Percentiles rank a stretch among this genome's conserved stretches.
Conservation (phyloP, 2,113 vertebrate genomes). For the Forbesichthys papilliferus region DNA sequence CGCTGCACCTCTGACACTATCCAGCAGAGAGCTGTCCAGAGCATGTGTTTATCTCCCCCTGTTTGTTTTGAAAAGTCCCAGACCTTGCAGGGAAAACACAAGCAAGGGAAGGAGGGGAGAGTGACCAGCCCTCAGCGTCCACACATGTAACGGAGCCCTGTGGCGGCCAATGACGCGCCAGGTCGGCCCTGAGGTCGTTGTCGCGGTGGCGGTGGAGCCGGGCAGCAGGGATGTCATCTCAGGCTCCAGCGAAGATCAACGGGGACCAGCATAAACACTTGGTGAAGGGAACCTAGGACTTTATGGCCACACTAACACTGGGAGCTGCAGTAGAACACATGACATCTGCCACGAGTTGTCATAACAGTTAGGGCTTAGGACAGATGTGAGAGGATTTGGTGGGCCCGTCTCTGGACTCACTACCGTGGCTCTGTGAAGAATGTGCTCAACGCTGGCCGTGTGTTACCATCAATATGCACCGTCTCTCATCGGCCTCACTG, state of each 20-base stretch:
- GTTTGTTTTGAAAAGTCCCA: constrained; percentile 77
- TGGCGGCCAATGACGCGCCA: constrained; percentile 36
- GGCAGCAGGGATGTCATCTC: constrained; percentile 29
- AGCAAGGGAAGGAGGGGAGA: constrained; percentile 59
- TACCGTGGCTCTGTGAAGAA: constrained; percentile 3
- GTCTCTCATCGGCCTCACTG: constrained; percentile 4
- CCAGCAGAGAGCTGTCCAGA: constrained; percentile 70
- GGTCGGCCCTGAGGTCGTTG: constrained; percentile 44
- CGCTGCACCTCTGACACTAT: constrained; percentile 69
- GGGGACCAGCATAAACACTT: constrained; percentile 20
- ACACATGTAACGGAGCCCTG: constrained; percentile 44
- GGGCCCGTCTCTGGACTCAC: constrained; percentile 3
- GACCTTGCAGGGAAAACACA: constrained; percentile 73
- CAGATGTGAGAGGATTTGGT: constrained; percentile 1
- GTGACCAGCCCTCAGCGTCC: constrained; percentile 45
- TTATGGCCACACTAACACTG: constrained; percentile 37
- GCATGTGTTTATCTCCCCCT: constrained; percentile 73
- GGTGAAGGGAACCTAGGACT: constrained; percentile 18
- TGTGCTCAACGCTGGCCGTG: constrained; percentile 6
- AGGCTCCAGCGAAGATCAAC: constrained; percentile 17
- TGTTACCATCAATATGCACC: not conserved
- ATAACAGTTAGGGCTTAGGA: constrained; percentile 24
- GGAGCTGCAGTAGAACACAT: constrained; percentile 26
- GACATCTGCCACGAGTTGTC: constrained; percentile 28
- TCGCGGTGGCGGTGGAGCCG: constrained; percentile 2